Evolutionary conservation across 2,113 vertebrate genomes (phyloP).

Genomic region (Lampris incognitus): DNA sequence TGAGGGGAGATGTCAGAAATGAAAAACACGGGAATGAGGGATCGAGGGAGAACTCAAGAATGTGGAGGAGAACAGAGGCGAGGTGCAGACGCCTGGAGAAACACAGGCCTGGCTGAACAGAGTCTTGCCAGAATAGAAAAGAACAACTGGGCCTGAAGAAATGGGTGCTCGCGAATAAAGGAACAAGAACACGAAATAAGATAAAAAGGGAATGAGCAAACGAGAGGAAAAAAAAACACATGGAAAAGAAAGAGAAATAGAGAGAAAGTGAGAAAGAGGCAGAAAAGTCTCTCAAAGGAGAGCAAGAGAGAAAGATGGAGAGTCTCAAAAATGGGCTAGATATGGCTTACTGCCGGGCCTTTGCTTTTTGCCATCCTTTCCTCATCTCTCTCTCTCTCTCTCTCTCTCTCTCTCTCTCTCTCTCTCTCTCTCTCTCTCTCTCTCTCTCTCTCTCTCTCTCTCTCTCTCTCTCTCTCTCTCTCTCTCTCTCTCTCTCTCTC

Average conservation of each 20-base stretch:
- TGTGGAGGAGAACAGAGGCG: constrained; percentile 42
- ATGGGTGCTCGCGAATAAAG: constrained; percentile 29
- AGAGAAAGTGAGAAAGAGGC: constrained; percentile 44
- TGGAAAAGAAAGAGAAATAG: constrained; percentile 39
- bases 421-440: not conserved
- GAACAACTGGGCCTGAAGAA: constrained; percentile 65
- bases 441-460: constrained; percentile 17
- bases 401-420: constrained; percentile 13
- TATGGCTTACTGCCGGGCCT: constrained; percentile 60
- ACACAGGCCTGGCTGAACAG: constrained; percentile 51
- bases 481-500: constrained; percentile 45
- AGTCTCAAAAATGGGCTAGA: constrained; percentile 63
- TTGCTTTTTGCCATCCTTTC: constrained; percentile 39
- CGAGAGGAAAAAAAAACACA: constrained; percentile 50
- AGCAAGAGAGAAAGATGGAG: constrained; percentile 55
- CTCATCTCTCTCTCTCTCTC: constrained; percentile 36
- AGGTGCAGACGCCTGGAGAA: constrained; percentile 27
- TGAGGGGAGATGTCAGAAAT: constrained; percentile 57
- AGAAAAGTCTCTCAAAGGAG: constrained; percentile 68
- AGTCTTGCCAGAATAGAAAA: constrained; percentile 67
- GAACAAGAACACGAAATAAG: not conserved
- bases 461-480: constrained; percentile 4
- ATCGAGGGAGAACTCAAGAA: constrained; percentile 37
- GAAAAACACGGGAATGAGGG: constrained; percentile 41
- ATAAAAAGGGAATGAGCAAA: constrained; percentile 30